Evolutionary conservation across 2,113 vertebrate genomes (phyloP).

Genomic region (Amia ocellicauda): DNA sequence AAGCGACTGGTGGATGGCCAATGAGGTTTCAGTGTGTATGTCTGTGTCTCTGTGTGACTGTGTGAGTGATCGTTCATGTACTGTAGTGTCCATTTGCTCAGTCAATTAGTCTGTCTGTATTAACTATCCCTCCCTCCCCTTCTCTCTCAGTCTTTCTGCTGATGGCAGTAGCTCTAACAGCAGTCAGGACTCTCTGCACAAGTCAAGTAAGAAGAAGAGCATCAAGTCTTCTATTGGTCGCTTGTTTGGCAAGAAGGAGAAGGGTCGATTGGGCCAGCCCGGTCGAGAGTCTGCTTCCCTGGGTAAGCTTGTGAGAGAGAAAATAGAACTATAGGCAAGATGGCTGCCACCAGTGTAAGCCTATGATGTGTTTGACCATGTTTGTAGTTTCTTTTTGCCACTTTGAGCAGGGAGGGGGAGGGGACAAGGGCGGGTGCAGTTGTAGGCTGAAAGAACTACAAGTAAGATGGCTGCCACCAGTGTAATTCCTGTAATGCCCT

Average conservation of each 20-base stretch:
- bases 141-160: constrained; percentile 60
- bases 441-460: no score
- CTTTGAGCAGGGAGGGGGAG: no score
- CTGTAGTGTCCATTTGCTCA: no score
- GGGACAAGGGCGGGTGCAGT: no score
- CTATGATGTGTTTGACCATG: neutral
- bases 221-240: constrained; percentile 92
- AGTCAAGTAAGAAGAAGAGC: constrained; percentile 90
- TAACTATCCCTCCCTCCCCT: neutral
- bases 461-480: no score
- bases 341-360: neutral
- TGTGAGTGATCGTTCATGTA: neutral
- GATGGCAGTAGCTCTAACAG: constrained; percentile 73
- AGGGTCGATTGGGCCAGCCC: constrained; percentile 77
- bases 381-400: constrained; percentile 3
- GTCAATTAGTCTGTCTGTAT: no score
- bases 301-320: constrained; percentile 55
- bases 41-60: neutral
- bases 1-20: constrained; percentile 3
- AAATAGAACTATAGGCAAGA: neutral
- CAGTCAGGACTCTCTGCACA: constrained; percentile 86
- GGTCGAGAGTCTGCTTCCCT: constrained; percentile 78
- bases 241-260: constrained; percentile 90
- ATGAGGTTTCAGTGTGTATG: neutral
- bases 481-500: no score